Conservation (phyloP, 2,113 vertebrate genomes). For the Blennius ocellaris region DNA sequence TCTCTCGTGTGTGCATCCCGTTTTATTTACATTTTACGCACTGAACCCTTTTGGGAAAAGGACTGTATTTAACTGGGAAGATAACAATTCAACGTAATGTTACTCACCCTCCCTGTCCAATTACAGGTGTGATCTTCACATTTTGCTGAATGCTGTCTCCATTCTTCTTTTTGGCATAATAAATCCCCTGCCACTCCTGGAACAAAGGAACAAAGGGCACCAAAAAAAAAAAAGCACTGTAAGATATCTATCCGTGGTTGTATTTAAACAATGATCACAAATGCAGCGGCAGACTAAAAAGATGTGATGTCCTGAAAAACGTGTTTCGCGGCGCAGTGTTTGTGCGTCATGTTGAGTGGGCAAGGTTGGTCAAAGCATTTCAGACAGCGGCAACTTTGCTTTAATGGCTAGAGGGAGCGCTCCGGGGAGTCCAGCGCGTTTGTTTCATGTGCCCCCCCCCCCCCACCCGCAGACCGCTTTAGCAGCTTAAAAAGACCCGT, state of each 20-base stretch:
- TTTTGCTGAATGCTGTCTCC: conserved; percentile 96
- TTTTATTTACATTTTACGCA: too few species aligned
- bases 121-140: conserved; percentile 97
- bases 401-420: conserved; percentile 46
- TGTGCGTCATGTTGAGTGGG: not conserved
- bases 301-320: too few species aligned
- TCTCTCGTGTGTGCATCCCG: too few species aligned
- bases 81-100: not conserved
- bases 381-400: conserved; percentile 44
- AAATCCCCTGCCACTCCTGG: conserved; percentile 98
- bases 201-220: conserved; percentile 20
- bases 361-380: conserved; percentile 29
- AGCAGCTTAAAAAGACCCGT: conserved; percentile 71
- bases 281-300: not conserved
- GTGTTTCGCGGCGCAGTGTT: not conserved
- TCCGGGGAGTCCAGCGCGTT: conserved; percentile 44
- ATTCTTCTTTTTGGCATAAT: conserved; percentile 95
- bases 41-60: too few species aligned
- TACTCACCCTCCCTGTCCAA: conserved; percentile 97
- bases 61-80: too few species aligned
- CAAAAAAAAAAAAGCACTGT: not conserved
- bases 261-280: not conserved
- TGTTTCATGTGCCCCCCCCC: conserved; percentile 81
- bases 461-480: conserved; percentile 41
- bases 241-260: not conserved